A percentile compares a stretch with the other conserved stretches of the same genome.
These are phyloP conservation scores for Micronycteris hirsuta DNA, from an alignment of 2,113 vertebrate genomes.

Conservation along the genomic window DNA sequence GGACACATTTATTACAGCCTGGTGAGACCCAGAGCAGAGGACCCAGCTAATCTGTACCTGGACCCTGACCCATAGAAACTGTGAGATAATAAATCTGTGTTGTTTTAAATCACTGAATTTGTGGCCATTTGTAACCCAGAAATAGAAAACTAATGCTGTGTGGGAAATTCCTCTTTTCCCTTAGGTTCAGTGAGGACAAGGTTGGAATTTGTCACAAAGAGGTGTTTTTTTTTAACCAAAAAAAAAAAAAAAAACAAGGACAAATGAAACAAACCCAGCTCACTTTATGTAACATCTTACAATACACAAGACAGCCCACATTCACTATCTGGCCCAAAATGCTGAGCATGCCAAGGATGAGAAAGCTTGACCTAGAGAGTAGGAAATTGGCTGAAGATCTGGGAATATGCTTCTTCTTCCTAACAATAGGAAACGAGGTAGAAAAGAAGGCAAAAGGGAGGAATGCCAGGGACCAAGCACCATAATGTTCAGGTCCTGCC, in stretches of 20 bases:
- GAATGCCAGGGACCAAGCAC: background rate
- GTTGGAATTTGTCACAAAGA: background rate
- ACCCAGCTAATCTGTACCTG: background rate
- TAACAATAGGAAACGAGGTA: background rate
- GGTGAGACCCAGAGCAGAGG: background rate
- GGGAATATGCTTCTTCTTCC: background rate
- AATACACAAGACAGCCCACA: background rate
- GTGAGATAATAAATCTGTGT: background rate
- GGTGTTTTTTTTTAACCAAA: background rate
- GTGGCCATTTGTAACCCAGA: background rate
- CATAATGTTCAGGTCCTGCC: background rate
- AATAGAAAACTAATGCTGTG: background rate
- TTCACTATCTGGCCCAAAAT: background rate
- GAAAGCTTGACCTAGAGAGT: background rate
- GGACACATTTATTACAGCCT: background rate
- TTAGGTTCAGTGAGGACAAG: background rate
- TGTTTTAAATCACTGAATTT: conserved; percentile 16
- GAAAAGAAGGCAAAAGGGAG: background rate
- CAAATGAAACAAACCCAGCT: background rate
- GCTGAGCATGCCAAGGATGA: background rate
- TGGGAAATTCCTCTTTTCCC: background rate
- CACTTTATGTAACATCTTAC: background rate
- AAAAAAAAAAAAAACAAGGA: background rate
- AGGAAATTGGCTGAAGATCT: background rate
- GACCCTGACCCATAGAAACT: background rate